Conservation (phyloP, 2,113 vertebrate genomes). For the Chaenogobius annularis region DNA sequence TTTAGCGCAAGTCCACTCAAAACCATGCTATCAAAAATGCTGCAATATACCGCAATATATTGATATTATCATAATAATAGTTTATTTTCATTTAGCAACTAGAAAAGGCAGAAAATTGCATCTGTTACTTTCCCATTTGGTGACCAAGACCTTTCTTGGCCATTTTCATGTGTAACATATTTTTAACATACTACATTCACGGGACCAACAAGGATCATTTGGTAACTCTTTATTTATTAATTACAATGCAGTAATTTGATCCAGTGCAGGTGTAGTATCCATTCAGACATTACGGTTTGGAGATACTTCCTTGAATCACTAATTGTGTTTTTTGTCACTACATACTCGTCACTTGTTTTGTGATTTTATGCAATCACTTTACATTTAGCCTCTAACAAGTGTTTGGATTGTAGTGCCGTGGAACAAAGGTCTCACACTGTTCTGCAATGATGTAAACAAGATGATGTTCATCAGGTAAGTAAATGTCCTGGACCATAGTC, state of each 20-base stretch:
- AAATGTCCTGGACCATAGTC: not conserved
- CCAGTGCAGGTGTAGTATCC: constrained; percentile 33
- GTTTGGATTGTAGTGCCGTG: not conserved
- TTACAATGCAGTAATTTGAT: constrained; percentile 32
- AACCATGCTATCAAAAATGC: no score
- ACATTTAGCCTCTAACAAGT: not conserved
- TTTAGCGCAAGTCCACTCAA: no score
- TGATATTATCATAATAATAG: no score
- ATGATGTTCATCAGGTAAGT: constrained; percentile 20
- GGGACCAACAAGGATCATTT: constrained; percentile 45
- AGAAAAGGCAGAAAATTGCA: not conserved
- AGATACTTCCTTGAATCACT: constrained; percentile 28
- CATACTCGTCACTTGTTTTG: not conserved
- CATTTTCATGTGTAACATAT: not conserved
- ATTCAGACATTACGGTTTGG: constrained; percentile 9
- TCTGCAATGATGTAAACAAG: constrained; percentile 36
- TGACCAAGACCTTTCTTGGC: not conserved
- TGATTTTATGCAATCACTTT: not conserved
- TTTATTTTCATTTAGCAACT: no score
- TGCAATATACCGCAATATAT: no score
- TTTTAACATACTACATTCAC: constrained; percentile 20
- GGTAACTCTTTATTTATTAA: constrained; percentile 52
- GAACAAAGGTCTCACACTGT: not conserved
- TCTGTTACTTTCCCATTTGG: not conserved
- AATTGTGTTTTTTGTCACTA: constrained; percentile 14